A percentile compares a stretch with the other conserved stretches of the same genome.
Conservation (phyloP, 2,113 vertebrate species). For the Gopherus evgoodei region DNA sequence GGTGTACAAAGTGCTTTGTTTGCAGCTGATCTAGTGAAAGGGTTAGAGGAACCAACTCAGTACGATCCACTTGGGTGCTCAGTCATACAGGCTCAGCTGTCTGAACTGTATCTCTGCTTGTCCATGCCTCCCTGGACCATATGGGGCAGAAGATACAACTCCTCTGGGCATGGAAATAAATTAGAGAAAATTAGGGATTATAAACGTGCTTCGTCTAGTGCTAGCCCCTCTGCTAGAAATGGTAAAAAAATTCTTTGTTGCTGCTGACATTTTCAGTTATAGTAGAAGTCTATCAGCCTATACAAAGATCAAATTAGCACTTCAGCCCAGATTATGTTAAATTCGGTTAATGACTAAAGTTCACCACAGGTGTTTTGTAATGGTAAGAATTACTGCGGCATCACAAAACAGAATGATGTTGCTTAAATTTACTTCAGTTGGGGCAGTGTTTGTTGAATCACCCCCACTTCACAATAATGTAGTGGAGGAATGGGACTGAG, state of each 20-base stretch:
- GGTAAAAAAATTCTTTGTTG: neutral
- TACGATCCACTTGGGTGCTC: constrained; percentile 18
- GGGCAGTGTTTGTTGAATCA: constrained; percentile 54
- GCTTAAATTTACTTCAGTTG: constrained; percentile 51
- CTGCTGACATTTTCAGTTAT: constrained; percentile 26
- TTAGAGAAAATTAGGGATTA: neutral
- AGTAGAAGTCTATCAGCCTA: constrained; percentile 13
- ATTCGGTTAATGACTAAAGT: constrained; percentile 49
- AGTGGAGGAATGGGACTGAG: neutral
- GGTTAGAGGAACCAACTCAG: constrained; percentile 26
- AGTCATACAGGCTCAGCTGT: neutral
- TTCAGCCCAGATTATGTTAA: constrained; percentile 55
- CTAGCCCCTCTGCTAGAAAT: neutral
- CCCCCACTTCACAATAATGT: constrained; percentile 26
- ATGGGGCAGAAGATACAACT: neutral
- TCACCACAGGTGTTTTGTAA: constrained; percentile 28
- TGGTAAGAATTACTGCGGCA: constrained; percentile 30
- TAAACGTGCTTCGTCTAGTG: neutral
- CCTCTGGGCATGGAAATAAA: neutral
- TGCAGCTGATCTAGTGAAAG: constrained; percentile 19
- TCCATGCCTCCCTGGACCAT: neutral
- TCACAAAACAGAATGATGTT: constrained; percentile 34
- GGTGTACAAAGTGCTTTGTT: constrained; percentile 21
- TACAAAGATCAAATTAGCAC: constrained; percentile 57
- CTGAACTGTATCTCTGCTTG: neutral